These are phyloP conservation scores for Oxystoma pomonae DNA, from an alignment of 2,888 invertebrate genomes.

Conservation along the genomic window DNA sequence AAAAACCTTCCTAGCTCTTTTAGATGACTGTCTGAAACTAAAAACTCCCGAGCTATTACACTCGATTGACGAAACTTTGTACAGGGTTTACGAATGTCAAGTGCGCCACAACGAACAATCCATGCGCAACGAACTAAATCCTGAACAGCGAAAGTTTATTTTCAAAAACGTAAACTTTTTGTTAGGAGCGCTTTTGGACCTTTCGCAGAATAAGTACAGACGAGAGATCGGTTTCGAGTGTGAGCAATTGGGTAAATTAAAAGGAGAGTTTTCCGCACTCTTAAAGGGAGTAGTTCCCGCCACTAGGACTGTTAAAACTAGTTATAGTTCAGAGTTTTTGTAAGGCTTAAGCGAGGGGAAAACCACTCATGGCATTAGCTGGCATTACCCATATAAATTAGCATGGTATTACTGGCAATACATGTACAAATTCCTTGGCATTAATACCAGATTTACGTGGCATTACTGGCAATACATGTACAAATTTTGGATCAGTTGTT, in stretches of 20 bases:
- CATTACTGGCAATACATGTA: too few species aligned
- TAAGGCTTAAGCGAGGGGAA: constrained; percentile 24
- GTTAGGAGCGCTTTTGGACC: constrained; percentile 60
- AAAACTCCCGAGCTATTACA: constrained; percentile 71
- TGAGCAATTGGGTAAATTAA: constrained; percentile 51
- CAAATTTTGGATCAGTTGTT: too few species aligned
- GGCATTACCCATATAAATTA: too few species aligned
- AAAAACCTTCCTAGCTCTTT: constrained; percentile 66
- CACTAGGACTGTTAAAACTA: constrained; percentile 56
- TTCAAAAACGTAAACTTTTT: constrained; percentile 69
- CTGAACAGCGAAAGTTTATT: constrained; percentile 52
- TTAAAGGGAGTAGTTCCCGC: constrained; percentile 53
- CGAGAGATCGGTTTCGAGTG: constrained; percentile 59
- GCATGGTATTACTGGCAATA: neutral
- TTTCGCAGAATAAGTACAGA: constrained; percentile 59
- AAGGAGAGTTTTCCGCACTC: constrained; percentile 54
- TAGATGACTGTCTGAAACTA: constrained; percentile 73
- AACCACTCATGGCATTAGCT: too few species aligned
- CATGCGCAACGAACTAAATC: constrained; percentile 52
- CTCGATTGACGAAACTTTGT: constrained; percentile 67
- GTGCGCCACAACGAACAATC: constrained; percentile 60
- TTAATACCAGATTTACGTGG: too few species aligned
- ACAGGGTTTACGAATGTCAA: constrained; percentile 71
- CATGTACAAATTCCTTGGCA: too few species aligned
- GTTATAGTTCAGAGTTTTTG: constrained; percentile 58